Evolutionary conservation across 2,888 invertebrate species (phyloP).

Genomic region (Tetrapedia diversipes): DNA sequence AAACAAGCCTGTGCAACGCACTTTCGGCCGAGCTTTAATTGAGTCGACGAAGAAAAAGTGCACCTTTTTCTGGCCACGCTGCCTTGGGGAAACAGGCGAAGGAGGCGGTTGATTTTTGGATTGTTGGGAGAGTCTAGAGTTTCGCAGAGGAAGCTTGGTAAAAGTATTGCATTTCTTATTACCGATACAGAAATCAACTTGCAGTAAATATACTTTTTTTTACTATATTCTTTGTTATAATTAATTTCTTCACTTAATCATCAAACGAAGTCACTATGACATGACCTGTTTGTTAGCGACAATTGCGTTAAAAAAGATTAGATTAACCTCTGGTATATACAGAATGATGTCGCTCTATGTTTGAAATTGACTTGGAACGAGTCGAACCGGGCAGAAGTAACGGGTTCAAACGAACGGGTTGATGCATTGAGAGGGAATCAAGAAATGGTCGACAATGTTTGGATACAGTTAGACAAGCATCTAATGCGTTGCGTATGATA

Average conservation of each 20-base stretch:
- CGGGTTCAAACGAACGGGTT: conserved; percentile 11
- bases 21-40: conserved; percentile 17
- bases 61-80: not conserved
- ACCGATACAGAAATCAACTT: too few relatives aligned
- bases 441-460: conserved; percentile 23
- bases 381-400: not conserved
- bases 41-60: not conserved
- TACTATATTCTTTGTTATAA: too few relatives aligned
- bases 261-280: too few relatives aligned
- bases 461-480: conserved; percentile 27
- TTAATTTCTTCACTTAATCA: too few relatives aligned
- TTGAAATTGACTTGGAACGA: not conserved
- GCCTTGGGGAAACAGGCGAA: not conserved
- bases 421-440: conserved; percentile 18
- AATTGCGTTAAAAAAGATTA: too few relatives aligned
- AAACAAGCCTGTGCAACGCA: conserved; percentile 48
- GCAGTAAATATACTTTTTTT: too few relatives aligned
- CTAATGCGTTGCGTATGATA: conserved; percentile 26
- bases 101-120: too few relatives aligned
- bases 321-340: too few relatives aligned
- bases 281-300: too few relatives aligned
- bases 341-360: conserved; percentile 3
- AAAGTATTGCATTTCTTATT: too few relatives aligned
- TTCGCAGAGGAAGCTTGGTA: too few relatives aligned
- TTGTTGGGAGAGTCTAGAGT: too few relatives aligned